Base-by-base conservation (phyloP, 2,888 invertebrate species). In the Sarcophaga rosellei region DNA sequence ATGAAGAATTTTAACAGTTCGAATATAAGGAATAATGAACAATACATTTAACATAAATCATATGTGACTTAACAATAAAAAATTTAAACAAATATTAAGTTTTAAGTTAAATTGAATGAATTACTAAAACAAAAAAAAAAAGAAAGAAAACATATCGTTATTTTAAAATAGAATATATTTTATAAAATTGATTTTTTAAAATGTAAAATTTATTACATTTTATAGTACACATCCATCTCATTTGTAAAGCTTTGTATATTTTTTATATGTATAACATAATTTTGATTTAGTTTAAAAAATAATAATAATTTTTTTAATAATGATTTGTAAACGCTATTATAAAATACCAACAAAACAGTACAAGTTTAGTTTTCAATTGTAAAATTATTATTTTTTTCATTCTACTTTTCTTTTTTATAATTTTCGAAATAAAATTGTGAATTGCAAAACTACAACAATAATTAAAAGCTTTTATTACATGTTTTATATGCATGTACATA, bases 341-440 rank as follows among this genome's bases (percentile, higher is more conserved):
- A 35, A 70, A 17, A 61, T 69, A 69, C 61, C 61, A 45, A 63
- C 17, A 57, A 57, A 69, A 12, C 1, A 77, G 77, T 85, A 81
- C 69, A 70, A 69, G 21, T 70, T 61, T n/a, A 77, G 65, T 81
- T 81, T 81, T 69, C 62, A 53, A 53, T 70, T 81, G 78, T 85
- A 59, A 85, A 78, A 12, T 53, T 12, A 53, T 53, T 53, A 47
- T 69, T 25, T 75, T 59, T 78, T 62, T 81, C 45, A 44, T 53
- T 68, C 17, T 61, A 73, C 17, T 75, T 59, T 74, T 62, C 66
- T 66, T 57, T 53, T 68, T 70, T 66, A 59, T 57, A 47, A 21
- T 82, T 78, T 81, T 62, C 35, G 8, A 74, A 85, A 81, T 76
- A 75, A 84, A 85, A 61, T 6, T 66, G 25, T 65, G 57, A 76